A percentile compares a stretch with the other conserved stretches of the same genome.
Conservation (phyloP, 2,113 vertebrate species). For the Daubentonia madagascariensis region DNA sequence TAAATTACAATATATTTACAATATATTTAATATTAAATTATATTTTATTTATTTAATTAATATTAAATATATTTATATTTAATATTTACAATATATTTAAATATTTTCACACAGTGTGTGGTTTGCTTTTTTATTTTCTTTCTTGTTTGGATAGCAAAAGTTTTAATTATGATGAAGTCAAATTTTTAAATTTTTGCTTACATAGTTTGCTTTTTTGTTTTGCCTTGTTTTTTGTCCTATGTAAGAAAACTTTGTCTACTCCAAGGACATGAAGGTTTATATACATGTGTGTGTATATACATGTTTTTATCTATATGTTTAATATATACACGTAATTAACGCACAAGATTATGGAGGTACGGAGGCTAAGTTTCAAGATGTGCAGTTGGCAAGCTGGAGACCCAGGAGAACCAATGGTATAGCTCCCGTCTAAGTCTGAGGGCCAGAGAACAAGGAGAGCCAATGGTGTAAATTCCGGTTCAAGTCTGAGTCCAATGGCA, state of each 20-base stretch:
- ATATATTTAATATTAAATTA: too few species aligned
- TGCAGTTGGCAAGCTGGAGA: neutral
- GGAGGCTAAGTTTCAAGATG: neutral
- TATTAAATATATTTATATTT: too few species aligned
- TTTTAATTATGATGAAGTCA: neutral
- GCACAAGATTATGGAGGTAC: neutral
- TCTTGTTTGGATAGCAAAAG: neutral
- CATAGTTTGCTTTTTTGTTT: neutral
- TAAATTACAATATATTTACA: too few species aligned
- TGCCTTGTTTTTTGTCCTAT: neutral
- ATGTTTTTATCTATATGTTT: neutral
- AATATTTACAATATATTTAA: too few species aligned
- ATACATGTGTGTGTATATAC: too few species aligned
- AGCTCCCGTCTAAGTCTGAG: neutral
- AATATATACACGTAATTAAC: neutral
- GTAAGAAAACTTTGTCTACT: neutral
- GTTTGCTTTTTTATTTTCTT: neutral
- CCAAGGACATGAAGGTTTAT: neutral
- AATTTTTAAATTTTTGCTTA: neutral
- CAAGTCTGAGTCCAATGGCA: neutral
- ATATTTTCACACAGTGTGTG: neutral
- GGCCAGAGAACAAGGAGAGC: neutral
- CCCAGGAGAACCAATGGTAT: neutral
- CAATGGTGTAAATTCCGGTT: too few species aligned
- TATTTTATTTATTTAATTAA: too few species aligned